Base-by-base conservation (phyloP, 2,888 invertebrate species). In the Meiosimyza decipiens region DNA sequence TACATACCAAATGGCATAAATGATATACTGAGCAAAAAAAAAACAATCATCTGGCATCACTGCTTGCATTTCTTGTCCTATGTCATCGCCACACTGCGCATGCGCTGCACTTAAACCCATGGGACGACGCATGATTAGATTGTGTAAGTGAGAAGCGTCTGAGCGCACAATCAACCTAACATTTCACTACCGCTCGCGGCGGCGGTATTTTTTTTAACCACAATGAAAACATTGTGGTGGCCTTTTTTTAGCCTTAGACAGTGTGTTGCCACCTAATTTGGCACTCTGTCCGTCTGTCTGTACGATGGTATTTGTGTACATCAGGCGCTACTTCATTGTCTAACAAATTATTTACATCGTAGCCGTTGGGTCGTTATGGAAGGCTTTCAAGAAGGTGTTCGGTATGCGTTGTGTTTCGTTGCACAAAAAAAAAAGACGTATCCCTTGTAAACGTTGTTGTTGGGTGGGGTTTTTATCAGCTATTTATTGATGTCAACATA, bases 191-290 rank as follows among this genome's bases (percentile, higher is more conserved):
- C 22, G n/a, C 18, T 28, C 60, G 33, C 28, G 33, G 28, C 62
- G n/a, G 47, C 59, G 22, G 47, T 68, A 5, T 50, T 52, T 49
- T 59, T 54, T 52, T 62, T 33, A 66, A n/a, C 66, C 12, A 13
- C 22, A 40, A 40, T 9, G 40, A 40, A 40, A 9, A 40, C 12
- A 54, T 52, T 54, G 66, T 33, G 40, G 55, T 47, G 47, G 50
- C 9, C 55, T 67, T 57, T 16, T 22, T 16, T 47, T 47, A 18
- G 40, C 40, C 55, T 22, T 55, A 47, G 40, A 57, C 55, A 33
- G 16, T 49, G 59, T 59, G 68, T 68, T 71, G 77, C 74, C 79
- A 79, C 76, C 76, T 73, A 76, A 77, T 75, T 77, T 78, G 77
- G 74, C 68, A 74, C 64, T 60, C 71, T 59, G 50, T 72, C 40